A percentile compares a stretch with the other conserved stretches of the same genome.
phyloP scores from a whole-genome alignment of 92 coral and sea anemone species.

The Metridium senile region DNA sequence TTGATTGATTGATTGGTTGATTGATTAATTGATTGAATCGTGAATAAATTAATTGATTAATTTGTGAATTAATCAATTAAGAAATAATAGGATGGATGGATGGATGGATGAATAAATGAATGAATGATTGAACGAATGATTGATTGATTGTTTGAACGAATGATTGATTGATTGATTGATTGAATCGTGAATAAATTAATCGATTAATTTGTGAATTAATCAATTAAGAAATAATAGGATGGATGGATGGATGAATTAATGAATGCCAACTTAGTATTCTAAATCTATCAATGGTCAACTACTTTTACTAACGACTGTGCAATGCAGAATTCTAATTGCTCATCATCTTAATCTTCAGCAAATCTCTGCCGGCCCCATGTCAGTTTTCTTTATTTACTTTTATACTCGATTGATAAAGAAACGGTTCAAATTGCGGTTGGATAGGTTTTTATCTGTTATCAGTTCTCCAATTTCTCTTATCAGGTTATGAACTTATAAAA shows the following conservation, averaged over 20 bases:
- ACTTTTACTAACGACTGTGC: too few species aligned
- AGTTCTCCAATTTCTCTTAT: background rate
- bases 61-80: background rate
- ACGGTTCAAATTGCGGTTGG: background rate
- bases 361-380: background rate
- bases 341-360: too few species aligned
- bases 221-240: too few species aligned
- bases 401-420: background rate
- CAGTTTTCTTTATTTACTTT: background rate
- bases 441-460: background rate
- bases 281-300: too few species aligned
- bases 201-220: too few species aligned
- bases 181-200: too few species aligned
- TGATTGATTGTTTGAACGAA: background rate
- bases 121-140: too few species aligned
- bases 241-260: background rate
- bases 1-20: too few species aligned
- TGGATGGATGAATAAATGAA: background rate
- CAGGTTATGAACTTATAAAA: slow-evolving; percentile 3
- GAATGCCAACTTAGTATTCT: background rate
- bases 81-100: background rate
- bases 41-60: too few species aligned
- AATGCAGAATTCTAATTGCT: too few species aligned
- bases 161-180: background rate
- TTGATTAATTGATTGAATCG: too few species aligned